A percentile compares a stretch with the other conserved stretches of the same genome.
Conservation (phyloP, 2,113 vertebrate species). For the Gambusia affinis region DNA sequence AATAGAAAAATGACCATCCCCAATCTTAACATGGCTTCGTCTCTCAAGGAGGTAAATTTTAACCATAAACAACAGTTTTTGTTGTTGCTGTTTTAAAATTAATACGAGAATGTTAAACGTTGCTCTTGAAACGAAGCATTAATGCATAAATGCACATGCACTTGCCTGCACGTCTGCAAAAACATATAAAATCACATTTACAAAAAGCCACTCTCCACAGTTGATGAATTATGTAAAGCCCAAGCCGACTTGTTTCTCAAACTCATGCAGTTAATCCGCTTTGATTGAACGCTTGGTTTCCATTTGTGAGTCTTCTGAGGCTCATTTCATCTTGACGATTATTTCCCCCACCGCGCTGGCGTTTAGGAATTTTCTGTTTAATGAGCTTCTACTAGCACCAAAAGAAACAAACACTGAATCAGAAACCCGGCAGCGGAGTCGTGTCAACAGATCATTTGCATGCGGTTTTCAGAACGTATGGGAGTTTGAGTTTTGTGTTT, state of each 20-base stretch:
- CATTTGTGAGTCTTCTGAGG: not conserved
- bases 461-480: not conserved
- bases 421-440: not conserved
- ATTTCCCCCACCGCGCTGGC: no score
- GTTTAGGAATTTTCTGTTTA: not conserved
- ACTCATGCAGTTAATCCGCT: not conserved
- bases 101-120: not conserved
- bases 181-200: not conserved
- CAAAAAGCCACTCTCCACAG: no score
- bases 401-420: not conserved
- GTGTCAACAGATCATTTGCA: not conserved
- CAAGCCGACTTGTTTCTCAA: not conserved
- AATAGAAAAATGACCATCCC: not conserved
- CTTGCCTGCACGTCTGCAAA: not conserved
- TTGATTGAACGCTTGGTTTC: not conserved
- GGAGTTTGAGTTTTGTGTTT: constrained; percentile 28
- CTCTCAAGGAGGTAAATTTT: not conserved
- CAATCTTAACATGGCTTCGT: not conserved
- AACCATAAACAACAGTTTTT: not conserved
- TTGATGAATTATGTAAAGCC: no score
- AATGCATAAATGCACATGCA: not conserved
- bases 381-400: not conserved
- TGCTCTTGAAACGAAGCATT: not conserved
- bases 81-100: no score
- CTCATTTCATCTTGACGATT: not conserved